phyloP scores from a whole-genome alignment of 2,113 vertebrate species.

The Thalassoma bifasciatum region DNA sequence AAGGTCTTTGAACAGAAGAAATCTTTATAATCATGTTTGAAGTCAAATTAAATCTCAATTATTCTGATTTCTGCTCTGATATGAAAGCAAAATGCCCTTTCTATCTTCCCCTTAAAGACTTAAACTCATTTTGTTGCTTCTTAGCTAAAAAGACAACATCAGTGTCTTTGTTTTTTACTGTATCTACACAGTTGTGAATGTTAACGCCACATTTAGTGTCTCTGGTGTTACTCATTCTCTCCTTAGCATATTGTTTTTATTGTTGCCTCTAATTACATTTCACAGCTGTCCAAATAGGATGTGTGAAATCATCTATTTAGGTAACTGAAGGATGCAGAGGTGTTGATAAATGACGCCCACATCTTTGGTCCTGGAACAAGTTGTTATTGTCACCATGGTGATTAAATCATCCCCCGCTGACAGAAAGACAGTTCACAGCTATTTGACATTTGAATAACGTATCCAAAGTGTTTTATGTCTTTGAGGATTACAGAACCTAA shows the following conservation, averaged over 20 bases:
- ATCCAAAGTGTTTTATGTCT: conserved; percentile 1
- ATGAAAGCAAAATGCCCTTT: not conserved
- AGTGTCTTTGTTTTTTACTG: not conserved
- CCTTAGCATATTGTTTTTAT: conserved; percentile 28
- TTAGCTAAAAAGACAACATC: not conserved
- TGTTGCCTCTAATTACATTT: conserved; percentile 7
- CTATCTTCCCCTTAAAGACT: not conserved
- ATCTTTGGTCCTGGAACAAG: conserved; percentile 67
- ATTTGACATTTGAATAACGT: conserved; percentile 67
- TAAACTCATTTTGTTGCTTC: not conserved
- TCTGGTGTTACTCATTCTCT: conserved; percentile 30
- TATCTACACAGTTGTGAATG: conserved; percentile 6
- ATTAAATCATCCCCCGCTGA: conserved; percentile 60
- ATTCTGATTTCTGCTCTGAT: not conserved
- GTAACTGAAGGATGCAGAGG: conserved; percentile 42
- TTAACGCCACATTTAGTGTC: not conserved
- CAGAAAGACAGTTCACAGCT: conserved; percentile 53
- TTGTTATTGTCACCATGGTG: conserved; percentile 62
- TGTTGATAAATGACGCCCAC: not conserved
- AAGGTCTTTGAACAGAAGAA: conserved; percentile 67
- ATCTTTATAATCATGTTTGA: conserved; percentile 4
- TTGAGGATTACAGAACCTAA: not conserved
- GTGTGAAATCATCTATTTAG: conserved; percentile 56
- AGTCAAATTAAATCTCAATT: conserved; percentile 17
- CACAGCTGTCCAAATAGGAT: not conserved